phyloP scores from a whole-genome alignment of 2,797 vertebrate species.

The Macropodus opercularis region DNA sequence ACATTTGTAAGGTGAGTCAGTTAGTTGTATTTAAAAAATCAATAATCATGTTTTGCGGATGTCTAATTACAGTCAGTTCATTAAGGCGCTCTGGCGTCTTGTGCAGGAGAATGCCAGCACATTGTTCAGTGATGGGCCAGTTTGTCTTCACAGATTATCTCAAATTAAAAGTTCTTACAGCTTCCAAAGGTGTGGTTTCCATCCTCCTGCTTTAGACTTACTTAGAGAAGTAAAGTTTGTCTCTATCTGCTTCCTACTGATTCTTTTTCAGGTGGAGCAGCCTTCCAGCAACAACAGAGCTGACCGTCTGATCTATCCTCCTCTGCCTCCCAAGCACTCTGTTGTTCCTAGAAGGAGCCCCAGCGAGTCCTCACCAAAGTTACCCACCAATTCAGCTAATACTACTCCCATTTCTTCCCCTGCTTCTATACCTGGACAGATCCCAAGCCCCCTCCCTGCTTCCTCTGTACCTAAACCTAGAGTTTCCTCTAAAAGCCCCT shows the following conservation, averaged over 20 bases:
- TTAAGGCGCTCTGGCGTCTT: too few relatives aligned
- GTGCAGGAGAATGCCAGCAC: too few relatives aligned
- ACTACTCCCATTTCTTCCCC: neutral
- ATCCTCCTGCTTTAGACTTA: neutral
- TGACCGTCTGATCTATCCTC: slow-evolving; percentile 86
- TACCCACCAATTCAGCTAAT: neutral
- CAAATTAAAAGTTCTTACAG: too few relatives aligned
- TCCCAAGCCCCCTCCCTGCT: neutral
- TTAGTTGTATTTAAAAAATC: neutral
- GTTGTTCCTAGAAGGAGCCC: neutral
- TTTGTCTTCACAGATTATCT: too few relatives aligned
- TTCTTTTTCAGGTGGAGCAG: slow-evolving; percentile 70
- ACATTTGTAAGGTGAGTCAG: slow-evolving; percentile 87
- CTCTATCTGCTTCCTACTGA: neutral
- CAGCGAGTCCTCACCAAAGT: neutral
- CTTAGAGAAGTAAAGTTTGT: neutral
- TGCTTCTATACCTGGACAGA: slow-evolving; percentile 2
- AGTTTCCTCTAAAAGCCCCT: neutral
- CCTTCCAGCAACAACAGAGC: slow-evolving; percentile 51
- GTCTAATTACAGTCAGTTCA: neutral
- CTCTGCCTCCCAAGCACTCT: slow-evolving; percentile 47
- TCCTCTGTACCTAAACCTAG: slow-evolving; percentile 8
- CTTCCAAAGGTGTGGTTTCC: neutral
- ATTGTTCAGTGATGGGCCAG: too few relatives aligned
- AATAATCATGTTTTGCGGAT: neutral